Conservation (phyloP, 2,113 vertebrate genomes). For the Petrocephalus microphthalmus region DNA sequence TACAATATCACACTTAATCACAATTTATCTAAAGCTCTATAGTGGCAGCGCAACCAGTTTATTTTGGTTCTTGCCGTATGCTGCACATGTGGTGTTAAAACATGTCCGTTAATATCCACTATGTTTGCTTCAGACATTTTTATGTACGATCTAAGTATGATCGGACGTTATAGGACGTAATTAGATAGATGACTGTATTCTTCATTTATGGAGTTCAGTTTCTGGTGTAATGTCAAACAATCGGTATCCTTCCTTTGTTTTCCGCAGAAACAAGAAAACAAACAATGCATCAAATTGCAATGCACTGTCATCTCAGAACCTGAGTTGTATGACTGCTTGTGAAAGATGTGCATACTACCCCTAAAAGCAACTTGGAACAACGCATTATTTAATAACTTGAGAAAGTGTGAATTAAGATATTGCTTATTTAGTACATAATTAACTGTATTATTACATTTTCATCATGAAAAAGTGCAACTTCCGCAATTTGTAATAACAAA, state of each 20-base stretch:
- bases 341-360: not conserved
- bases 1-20: no score
- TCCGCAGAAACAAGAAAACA: slow-evolving; percentile 36
- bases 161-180: not conserved
- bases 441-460: not conserved
- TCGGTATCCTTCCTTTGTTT: slow-evolving; percentile 38
- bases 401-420: not conserved
- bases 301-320: slow-evolving; percentile 27
- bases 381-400: not conserved
- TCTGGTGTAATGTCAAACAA: slow-evolving; percentile 8
- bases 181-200: slow-evolving; percentile 19
- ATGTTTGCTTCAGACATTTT: no score
- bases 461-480: not conserved
- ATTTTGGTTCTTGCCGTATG: no score
- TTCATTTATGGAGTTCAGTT: slow-evolving; percentile 24
- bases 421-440: not conserved
- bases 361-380: not conserved
- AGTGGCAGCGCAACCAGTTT: no score
- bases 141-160: no score
- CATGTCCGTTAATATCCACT: no score
- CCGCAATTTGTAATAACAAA: not conserved
- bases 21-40: no score
- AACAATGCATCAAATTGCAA: slow-evolving; percentile 40
- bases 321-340: slow-evolving; percentile 10
- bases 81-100: no score